Base-by-base conservation (phyloP, 2,888 invertebrate species). In the Boloria selene region DNA sequence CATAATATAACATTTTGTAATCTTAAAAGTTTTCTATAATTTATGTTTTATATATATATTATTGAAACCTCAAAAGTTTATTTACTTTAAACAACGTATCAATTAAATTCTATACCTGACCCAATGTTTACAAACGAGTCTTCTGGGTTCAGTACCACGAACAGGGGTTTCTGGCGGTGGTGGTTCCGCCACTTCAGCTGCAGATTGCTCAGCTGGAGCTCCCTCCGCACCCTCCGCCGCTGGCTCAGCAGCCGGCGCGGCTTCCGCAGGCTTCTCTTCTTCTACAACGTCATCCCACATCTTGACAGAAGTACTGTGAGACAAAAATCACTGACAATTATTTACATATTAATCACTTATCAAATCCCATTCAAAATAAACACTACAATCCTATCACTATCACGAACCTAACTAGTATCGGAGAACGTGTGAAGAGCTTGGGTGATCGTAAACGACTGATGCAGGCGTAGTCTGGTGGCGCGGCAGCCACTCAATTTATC, bases 81-180 rank as follows among this genome's bases (percentile, higher is more conserved):
- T 38, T 38, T 10, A 38, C 7, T 2, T 38, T 38, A 7, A 38
- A 22, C 10, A 38, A 38, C 42, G 6, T 38, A 13, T 54, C 13
- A 54, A 54, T 13, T 18, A 18, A 18, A 26, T 42, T 6, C n/a
- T 80, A 80, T 86, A 95, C 94, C 97, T 95, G 81, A 95, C 96
- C 97, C 97, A 97, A 81, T 97, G 96, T 82, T 94, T 95, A 90
- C 95, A 95, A 72, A 96, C 92, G 64, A 96, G 93, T 76, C 95
- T 94, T 77, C 94, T 95, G 74, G 95, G 95, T 75, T 94, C 93
- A 72, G 78, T 89, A 83, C 86, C 93, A 83, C 80, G 79, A 69
- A 82, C 81, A 69, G 92, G 81, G 67, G 77, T 80, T 64, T 87
- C 93, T 5, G 91, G 86, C 22, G 84, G 86, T 3, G 86, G 90